A percentile compares a stretch with the other conserved stretches of the same genome.
phyloP scores from a whole-genome alignment of 2,113 vertebrate species.

The Anhinga rufa region DNA sequence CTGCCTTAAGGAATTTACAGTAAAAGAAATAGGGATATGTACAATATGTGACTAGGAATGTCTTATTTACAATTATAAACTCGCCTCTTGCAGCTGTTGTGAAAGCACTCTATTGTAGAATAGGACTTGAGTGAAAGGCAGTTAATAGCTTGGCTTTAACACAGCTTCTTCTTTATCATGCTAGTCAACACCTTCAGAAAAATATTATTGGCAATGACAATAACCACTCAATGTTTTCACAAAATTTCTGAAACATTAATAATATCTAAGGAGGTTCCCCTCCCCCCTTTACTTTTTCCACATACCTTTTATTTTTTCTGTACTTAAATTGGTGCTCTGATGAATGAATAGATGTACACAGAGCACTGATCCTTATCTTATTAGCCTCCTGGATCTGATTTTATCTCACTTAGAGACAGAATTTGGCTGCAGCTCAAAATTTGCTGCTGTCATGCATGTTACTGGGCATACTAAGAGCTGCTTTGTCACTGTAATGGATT shows the following conservation, averaged over 20 bases:
- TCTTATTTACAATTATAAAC: not conserved
- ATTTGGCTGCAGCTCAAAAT: conserved; percentile 42
- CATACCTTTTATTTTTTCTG: not conserved
- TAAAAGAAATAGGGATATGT: not conserved
- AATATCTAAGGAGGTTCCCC: not conserved
- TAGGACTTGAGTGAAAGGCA: not conserved
- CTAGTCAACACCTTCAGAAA: not conserved
- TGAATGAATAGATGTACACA: conserved; percentile 2
- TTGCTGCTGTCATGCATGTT: conserved; percentile 24
- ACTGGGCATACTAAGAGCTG: not conserved
- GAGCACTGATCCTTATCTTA: conserved; percentile 48
- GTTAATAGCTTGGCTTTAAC: not conserved
- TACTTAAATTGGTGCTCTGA: not conserved
- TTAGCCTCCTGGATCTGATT: conserved; percentile 34
- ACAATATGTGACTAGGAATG: not conserved
- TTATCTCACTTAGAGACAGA: conserved; percentile 8
- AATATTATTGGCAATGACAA: not conserved
- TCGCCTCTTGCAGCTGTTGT: not conserved
- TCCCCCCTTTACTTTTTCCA: not conserved
- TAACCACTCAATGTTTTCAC: not conserved
- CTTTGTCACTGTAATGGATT: conserved; percentile 26
- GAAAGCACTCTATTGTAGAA: not conserved
- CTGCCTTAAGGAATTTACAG: not conserved
- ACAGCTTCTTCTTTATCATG: not conserved
- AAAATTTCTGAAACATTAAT: not conserved